Conservation (phyloP, 2,888 invertebrate species). For the Scotopteryx bipunctaria region DNA sequence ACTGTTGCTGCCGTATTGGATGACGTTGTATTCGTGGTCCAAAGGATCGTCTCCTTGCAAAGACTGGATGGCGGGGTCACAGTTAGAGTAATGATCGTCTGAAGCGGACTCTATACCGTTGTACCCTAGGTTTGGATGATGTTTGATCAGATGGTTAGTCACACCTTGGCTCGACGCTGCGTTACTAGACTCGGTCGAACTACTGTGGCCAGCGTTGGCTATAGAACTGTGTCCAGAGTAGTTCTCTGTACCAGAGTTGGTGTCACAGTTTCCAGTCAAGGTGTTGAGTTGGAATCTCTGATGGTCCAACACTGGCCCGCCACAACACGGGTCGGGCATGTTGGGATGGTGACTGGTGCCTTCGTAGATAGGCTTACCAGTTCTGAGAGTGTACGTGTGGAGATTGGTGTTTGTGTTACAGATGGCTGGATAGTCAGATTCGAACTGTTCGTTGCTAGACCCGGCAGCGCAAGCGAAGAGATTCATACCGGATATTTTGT, state of each 20-base stretch:
- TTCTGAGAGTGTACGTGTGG: slow-evolving; percentile 91
- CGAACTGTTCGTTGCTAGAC: slow-evolving; percentile 92
- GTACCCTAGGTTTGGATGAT: slow-evolving; percentile 74
- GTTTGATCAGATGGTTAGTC: slow-evolving; percentile 79
- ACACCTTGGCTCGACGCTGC: slow-evolving; percentile 79
- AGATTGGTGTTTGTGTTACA: slow-evolving; percentile 94
- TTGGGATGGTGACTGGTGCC: slow-evolving; percentile 74
- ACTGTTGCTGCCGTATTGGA: slow-evolving; percentile 78
- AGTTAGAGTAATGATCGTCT: slow-evolving; percentile 80
- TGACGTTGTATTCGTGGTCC: slow-evolving; percentile 81
- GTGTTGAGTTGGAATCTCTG: slow-evolving; percentile 81
- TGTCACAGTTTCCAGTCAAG: slow-evolving; percentile 82
- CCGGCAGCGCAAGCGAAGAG: slow-evolving; percentile 92
- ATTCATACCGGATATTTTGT: slow-evolving; percentile 89
- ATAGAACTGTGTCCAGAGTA: slow-evolving; percentile 85
- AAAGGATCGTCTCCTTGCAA: slow-evolving; percentile 77
- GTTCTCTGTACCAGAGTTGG: slow-evolving; percentile 85
- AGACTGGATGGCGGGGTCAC: slow-evolving; percentile 78
- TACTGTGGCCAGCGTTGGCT: slow-evolving; percentile 79
- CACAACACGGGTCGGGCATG: slow-evolving; percentile 72
- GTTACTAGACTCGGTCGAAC: slow-evolving; percentile 80
- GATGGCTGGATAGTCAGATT: slow-evolving; percentile 92
- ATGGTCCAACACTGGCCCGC: slow-evolving; percentile 71
- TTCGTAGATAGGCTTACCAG: slow-evolving; percentile 90
- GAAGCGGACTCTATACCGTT: slow-evolving; percentile 79